phyloP scores from a whole-genome alignment of 2,113 vertebrate species.

The Rissa tridactyla region DNA sequence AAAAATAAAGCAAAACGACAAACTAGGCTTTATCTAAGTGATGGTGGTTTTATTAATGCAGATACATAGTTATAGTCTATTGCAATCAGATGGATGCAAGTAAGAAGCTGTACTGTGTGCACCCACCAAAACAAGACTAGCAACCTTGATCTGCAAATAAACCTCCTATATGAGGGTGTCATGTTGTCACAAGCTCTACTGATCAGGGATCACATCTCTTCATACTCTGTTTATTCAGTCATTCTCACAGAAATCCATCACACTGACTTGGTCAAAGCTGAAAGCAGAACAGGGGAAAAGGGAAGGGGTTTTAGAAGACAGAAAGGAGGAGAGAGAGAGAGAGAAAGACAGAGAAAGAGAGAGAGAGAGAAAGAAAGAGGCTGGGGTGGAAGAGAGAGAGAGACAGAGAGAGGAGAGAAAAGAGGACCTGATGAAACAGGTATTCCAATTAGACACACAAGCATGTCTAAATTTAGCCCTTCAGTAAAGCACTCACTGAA shows the following conservation, averaged over 20 bases:
- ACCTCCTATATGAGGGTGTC: background rate
- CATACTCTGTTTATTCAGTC: background rate
- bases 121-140: background rate
- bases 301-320: background rate
- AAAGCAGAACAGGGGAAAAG: background rate
- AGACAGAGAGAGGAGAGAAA: fast-evolving
- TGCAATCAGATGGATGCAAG: background rate
- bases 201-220: background rate
- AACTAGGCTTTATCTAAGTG: background rate
- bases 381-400: no score
- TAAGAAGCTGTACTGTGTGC: background rate
- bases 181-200: background rate
- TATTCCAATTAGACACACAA: background rate
- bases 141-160: background rate
- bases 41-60: background rate
- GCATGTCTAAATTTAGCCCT: background rate
- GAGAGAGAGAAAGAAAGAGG: background rate
- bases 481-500: background rate
- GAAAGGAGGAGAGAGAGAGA: background rate
- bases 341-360: background rate
- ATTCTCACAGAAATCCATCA: background rate
- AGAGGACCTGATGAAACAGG: fast-evolving
- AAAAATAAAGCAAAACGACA: background rate
- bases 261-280: background rate
- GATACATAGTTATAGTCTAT: background rate